Evolutionary conservation across 2,113 vertebrate genomes (phyloP).

Genomic region (Oophaga pumilio): DNA sequence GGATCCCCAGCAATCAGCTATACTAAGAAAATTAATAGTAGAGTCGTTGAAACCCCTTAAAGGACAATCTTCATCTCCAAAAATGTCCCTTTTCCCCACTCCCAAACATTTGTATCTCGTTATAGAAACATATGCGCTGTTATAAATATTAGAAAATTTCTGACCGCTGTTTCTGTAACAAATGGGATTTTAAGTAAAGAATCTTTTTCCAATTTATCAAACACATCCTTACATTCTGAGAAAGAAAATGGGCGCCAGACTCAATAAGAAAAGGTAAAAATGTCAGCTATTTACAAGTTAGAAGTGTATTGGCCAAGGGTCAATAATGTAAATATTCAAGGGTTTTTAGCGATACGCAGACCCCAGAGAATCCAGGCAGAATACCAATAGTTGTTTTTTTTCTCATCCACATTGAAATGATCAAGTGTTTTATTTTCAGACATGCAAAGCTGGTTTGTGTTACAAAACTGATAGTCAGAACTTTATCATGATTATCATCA

Average conservation of each 20-base stretch:
- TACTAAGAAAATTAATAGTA: no score
- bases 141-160: slow-evolving; percentile 34
- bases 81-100: background rate
- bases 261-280: slow-evolving; percentile 51
- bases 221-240: slow-evolving; percentile 43
- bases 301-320: slow-evolving; percentile 42
- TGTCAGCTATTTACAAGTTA: slow-evolving; percentile 51
- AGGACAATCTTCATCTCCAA: background rate
- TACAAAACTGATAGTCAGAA: slow-evolving; percentile 22
- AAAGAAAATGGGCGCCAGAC: slow-evolving; percentile 45
- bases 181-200: slow-evolving; percentile 49
- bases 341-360: slow-evolving; percentile 32
- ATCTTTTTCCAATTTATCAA: slow-evolving; percentile 51
- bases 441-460: slow-evolving; percentile 26
- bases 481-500: background rate
- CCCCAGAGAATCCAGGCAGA: slow-evolving; percentile 45
- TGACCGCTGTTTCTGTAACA: slow-evolving; percentile 21
- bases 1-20: no score
- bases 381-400: slow-evolving; percentile 47
- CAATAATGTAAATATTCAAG: slow-evolving; percentile 50
- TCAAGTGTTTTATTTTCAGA: slow-evolving; percentile 48
- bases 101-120: slow-evolving; percentile 50
- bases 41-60: background rate
- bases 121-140: slow-evolving; percentile 36
- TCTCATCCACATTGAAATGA: slow-evolving; percentile 43